Evolutionary conservation across 1,140 invertebrate genomes (phyloP).

Genomic region (Drosophila kepulauana): DNA sequence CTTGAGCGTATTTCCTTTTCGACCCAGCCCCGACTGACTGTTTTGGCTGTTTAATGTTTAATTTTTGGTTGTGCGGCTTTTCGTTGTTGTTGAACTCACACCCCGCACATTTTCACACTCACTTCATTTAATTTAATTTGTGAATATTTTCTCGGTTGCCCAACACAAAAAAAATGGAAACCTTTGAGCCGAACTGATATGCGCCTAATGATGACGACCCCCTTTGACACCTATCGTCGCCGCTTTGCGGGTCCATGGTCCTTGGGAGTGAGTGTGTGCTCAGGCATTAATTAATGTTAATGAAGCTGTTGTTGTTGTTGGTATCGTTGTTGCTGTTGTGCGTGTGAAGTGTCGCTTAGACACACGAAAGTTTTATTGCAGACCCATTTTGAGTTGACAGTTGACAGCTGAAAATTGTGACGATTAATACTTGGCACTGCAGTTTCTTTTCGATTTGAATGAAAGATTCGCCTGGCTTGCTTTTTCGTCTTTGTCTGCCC

Average conservation of each 20-base stretch:
- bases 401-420: constrained; percentile 69
- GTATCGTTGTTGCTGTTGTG: constrained; percentile 55
- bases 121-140: constrained; percentile 83
- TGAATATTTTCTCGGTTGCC: constrained; percentile 68
- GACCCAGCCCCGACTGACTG: constrained; percentile 35
- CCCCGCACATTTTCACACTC: constrained; percentile 75
- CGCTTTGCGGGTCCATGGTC: constrained; percentile 25
- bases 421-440: constrained; percentile 56
- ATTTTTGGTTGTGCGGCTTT: constrained; percentile 41
- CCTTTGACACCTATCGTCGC: constrained; percentile 35
- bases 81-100: constrained; percentile 12
- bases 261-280: constrained; percentile 62
- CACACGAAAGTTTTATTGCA: constrained; percentile 46
- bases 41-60: constrained; percentile 38
- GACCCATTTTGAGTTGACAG: constrained; percentile 53
- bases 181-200: constrained; percentile 51
- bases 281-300: constrained; percentile 82
- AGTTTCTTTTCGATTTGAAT: constrained; percentile 39
- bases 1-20: constrained; percentile 81
- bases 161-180: constrained; percentile 17
- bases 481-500: constrained; percentile 8
- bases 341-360: constrained; percentile 72
- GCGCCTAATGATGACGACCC: constrained; percentile 67
- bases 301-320: constrained; percentile 67
- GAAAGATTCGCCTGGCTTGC: constrained; percentile 18